A percentile compares a stretch with the other conserved stretches of the same genome.
Conservation (phyloP, 2,113 vertebrate species). For the Azemiops feae region DNA sequence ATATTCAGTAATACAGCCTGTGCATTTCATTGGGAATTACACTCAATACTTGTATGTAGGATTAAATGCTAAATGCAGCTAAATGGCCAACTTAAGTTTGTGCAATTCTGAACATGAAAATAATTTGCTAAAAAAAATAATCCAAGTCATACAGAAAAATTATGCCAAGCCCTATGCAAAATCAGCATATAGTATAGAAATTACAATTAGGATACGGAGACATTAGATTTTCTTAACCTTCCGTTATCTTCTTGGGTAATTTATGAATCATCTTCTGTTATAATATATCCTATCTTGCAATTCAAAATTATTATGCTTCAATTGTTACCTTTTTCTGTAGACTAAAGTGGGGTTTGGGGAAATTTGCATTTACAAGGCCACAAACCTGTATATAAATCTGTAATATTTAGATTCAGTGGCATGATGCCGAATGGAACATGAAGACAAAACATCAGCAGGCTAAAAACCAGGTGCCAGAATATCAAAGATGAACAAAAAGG, state of each 20-base stretch:
- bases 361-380: not conserved
- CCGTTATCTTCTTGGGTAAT: not conserved
- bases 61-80: not conserved
- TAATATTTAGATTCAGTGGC: not conserved
- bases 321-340: not conserved
- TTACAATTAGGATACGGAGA: not conserved
- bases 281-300: not conserved
- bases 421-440: not conserved
- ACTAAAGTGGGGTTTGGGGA: not conserved
- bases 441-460: not conserved
- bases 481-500: not conserved
- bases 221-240: not conserved
- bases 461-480: not conserved
- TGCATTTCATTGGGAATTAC: not conserved
- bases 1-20: not conserved
- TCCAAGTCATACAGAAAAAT: not conserved
- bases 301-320: not conserved
- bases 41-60: not conserved
- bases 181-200: not conserved
- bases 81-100: not conserved
- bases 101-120: not conserved
- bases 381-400: not conserved
- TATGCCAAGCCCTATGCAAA: not conserved
- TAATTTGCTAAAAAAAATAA: not conserved
- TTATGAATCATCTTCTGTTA: not conserved